A percentile compares a stretch with the other conserved stretches of the same genome.
Evolutionary conservation across 2,113 vertebrate species (phyloP).

Genomic region (Progne subis): DNA sequence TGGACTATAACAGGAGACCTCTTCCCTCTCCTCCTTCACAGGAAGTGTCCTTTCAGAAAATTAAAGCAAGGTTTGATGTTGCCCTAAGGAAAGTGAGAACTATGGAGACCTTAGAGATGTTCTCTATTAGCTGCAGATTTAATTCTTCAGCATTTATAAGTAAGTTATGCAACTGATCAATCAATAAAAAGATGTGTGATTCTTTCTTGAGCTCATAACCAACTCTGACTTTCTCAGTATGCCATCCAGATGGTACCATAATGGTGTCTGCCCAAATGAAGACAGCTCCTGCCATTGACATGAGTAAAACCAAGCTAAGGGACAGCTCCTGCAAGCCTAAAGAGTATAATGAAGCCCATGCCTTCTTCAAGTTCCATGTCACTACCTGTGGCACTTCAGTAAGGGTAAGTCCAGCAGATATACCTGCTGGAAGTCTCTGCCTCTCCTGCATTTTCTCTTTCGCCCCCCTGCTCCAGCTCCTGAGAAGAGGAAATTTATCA

Average conservation of each 20-base stretch:
- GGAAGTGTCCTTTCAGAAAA: slow-evolving; percentile 66
- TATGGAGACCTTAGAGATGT: slow-evolving; percentile 46
- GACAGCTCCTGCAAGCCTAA: slow-evolving; percentile 56
- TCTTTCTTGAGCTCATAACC: background rate
- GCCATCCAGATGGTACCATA: slow-evolving; percentile 56
- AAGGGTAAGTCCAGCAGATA: slow-evolving; percentile 35
- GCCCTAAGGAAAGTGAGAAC: slow-evolving; percentile 50
- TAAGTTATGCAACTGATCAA: background rate
- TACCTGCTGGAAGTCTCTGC: background rate
- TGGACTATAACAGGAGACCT: background rate
- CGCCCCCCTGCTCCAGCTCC: background rate
- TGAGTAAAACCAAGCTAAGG: slow-evolving; percentile 62
- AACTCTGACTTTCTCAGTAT: slow-evolving; percentile 12
- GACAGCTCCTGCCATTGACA: slow-evolving; percentile 57
- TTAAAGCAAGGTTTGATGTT: slow-evolving; percentile 53
- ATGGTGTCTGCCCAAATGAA: slow-evolving; percentile 49
- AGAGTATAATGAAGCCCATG: slow-evolving; percentile 29
- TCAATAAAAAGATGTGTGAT: background rate
- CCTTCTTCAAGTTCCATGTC: slow-evolving; percentile 65
- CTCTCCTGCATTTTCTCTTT: background rate
- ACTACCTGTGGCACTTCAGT: slow-evolving; percentile 60
- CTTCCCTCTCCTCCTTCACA: slow-evolving; percentile 14
- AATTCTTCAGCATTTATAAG: slow-evolving; percentile 44
- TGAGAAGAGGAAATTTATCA: background rate
- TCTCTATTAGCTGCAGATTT: slow-evolving; percentile 41